A percentile compares a stretch with the other conserved stretches of the same genome.
phyloP scores from a whole-genome alignment of 2,113 vertebrate species.

The Melanerpes aurifrons region DNA sequence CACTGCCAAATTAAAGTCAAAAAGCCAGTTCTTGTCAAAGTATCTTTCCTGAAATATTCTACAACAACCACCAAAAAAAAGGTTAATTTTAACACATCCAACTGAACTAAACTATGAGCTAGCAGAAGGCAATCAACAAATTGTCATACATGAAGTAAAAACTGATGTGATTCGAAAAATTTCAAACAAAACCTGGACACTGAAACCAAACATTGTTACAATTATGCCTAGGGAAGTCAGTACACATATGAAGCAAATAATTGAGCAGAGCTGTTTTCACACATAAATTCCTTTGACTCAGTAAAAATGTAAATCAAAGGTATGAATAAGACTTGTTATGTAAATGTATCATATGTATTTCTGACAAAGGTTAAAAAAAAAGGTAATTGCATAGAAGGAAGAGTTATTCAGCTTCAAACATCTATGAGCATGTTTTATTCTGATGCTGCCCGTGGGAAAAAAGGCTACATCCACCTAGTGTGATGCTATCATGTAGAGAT shows the following conservation, averaged over 20 bases:
- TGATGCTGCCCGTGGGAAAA: neutral
- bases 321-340: neutral
- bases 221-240: neutral
- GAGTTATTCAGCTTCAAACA: neutral
- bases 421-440: neutral
- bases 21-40: conserved; percentile 60
- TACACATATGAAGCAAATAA: neutral
- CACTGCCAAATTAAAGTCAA: conserved; percentile 72
- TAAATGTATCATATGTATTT: neutral
- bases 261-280: neutral
- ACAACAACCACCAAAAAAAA: neutral
- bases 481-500: fast-evolving
- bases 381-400: neutral
- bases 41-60: conserved; percentile 69
- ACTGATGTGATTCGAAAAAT: neutral
- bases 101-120: neutral
- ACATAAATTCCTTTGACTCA: neutral
- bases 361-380: neutral
- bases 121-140: neutral
- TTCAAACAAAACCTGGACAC: neutral
- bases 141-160: neutral
- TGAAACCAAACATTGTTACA: neutral
- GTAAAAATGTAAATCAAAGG: neutral
- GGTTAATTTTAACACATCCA: neutral
- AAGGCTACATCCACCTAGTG: neutral